Base-by-base conservation (phyloP, 2,888 invertebrate genomes). In the Alentia gelatinosa region DNA sequence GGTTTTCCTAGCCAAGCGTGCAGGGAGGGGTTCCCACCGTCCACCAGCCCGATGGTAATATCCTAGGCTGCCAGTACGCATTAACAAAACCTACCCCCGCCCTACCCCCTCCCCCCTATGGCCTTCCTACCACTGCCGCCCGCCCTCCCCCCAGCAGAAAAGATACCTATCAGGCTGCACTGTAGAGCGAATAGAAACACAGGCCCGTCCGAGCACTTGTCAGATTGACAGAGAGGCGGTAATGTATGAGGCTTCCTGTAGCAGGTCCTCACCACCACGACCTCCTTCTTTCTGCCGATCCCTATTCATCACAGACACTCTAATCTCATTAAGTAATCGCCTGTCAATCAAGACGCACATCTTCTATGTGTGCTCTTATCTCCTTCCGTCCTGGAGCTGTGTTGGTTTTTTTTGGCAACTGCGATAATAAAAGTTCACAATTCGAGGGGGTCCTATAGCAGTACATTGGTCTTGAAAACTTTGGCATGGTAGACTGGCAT, bases 1-100 rank as follows among this genome's bases (percentile, higher is more conserved):
- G 86, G 86, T 35, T 50, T 86, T 86, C 50, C 86, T 23, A 79
- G 39, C 79, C 86, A 86, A 47, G 47, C 86, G 47, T 86, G 86
- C 50, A 42, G 15, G 15, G 79, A n/a, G n/a, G n/a, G n/a, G n/a
- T n/a, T 19, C 37, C 15, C 12, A 39, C 37, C 68, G 30, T 30
- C 68, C 68, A 68, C n/a, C 68, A 68, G 30, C 9, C 68, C 30
- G 68, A 68, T 68, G 68, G 68, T 68, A 68, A 68, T 68, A 68
- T 68, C 68, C 79, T 39, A 79, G 79, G 19, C 79, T 79, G 79
- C 39, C 79, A 19, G 39, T 79, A 19, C 37, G 19, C 35, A 37
- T 79, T 79, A 39, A 79, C 35, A 79, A 79, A 79, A 79, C 37
- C 56, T 37, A 35, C 79, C 68, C n/a, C 68, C 30, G 30, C 79